Evolutionary conservation across 2,888 invertebrate genomes (phyloP).

Genomic region (Rhopalosiphum nymphaeae): DNA sequence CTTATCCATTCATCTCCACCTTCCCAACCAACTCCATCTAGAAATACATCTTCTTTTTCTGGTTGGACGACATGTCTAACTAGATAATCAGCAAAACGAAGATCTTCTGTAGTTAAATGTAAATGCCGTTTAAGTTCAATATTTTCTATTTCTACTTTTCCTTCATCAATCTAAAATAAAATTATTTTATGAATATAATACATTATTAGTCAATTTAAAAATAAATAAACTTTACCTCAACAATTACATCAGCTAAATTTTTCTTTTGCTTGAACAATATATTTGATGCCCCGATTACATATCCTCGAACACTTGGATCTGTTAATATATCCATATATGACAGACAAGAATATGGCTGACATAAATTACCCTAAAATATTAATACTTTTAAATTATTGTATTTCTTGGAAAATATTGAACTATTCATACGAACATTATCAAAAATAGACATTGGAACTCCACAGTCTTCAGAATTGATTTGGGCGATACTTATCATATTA

Average conservation of each 20-base stretch:
- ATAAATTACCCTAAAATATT: constrained; percentile 82
- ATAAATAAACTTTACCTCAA: constrained; percentile 76
- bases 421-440: constrained; percentile 65
- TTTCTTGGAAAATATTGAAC: neutral
- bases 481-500: constrained; percentile 75
- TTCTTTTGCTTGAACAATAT: constrained; percentile 96
- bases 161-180: constrained; percentile 78
- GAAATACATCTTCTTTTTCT: constrained; percentile 78
- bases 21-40: constrained; percentile 85
- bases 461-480: constrained; percentile 80
- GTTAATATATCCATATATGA: constrained; percentile 93
- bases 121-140: constrained; percentile 84
- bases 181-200: constrained; percentile 8
- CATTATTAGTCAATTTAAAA: neutral
- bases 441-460: constrained; percentile 86
- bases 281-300: constrained; percentile 97
- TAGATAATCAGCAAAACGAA: constrained; percentile 93
- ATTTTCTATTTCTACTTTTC: constrained; percentile 85
- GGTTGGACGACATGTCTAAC: constrained; percentile 78
- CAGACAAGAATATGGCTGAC: constrained; percentile 94
- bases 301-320: constrained; percentile 87
- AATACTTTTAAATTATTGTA: neutral
- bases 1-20: constrained; percentile 98
- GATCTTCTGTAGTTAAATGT: constrained; percentile 93
- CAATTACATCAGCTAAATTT: constrained; percentile 90